Percentiles rank a stretch among this genome's conserved stretches.
These are phyloP conservation scores for Caenorhabditis sinica DNA, from an alignment of 2,888 invertebrate species.

Conservation along the genomic window DNA sequence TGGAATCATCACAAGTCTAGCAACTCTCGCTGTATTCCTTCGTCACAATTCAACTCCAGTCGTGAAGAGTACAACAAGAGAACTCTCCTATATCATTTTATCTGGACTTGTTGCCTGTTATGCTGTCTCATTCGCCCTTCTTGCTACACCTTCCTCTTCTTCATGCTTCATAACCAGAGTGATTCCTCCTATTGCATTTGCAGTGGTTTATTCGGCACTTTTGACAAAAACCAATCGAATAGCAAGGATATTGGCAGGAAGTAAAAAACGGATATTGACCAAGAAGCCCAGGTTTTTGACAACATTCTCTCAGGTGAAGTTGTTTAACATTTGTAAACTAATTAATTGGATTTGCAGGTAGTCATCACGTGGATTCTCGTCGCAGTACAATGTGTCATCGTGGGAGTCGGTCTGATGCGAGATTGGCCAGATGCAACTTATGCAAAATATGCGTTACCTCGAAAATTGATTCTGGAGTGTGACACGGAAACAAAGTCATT, in stretches of 20 bases:
- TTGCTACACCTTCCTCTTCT: constrained; percentile 88
- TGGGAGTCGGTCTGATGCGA: constrained; percentile 87
- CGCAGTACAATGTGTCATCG: constrained; percentile 91
- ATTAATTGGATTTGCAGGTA: constrained; percentile 84
- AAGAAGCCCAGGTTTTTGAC: constrained; percentile 95
- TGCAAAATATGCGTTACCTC: constrained; percentile 68
- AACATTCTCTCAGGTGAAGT: constrained; percentile 89
- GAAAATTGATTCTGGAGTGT: constrained; percentile 86
- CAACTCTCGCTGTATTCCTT: constrained; percentile 90
- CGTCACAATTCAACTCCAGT: constrained; percentile 95
- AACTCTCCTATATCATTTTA: constrained; percentile 91
- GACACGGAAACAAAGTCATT: constrained; percentile 85
- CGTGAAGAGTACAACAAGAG: constrained; percentile 93
- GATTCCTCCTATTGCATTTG: constrained; percentile 89
- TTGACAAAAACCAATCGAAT: constrained; percentile 98
- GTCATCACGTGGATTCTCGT: constrained; percentile 92
- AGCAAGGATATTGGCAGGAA: constrained; percentile 96
- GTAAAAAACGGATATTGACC: constrained; percentile 93
- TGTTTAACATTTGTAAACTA: too few relatives aligned
- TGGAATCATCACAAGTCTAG: constrained; percentile 89
- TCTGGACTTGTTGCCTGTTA: constrained; percentile 91
- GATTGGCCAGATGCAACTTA: constrained; percentile 85
- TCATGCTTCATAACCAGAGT: constrained; percentile 89
- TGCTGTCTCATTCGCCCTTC: constrained; percentile 93
- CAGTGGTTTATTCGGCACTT: constrained; percentile 96